Percentiles rank a stretch among this genome's conserved stretches.
Conservation (phyloP, 2,113 vertebrate species). For the Bostrychus sinensis region DNA sequence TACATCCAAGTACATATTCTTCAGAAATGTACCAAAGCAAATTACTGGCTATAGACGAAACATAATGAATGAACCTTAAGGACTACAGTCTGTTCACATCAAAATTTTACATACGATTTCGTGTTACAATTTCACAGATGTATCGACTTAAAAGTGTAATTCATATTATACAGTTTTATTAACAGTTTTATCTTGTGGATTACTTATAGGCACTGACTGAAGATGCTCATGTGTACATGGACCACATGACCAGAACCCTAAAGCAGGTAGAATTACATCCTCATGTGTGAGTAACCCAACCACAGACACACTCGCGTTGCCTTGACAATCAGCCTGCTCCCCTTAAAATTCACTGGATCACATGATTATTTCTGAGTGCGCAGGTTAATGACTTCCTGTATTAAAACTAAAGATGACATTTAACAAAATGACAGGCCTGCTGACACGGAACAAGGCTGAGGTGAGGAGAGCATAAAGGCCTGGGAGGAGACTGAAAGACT, state of each 20-base stretch:
- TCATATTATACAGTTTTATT: too few species aligned
- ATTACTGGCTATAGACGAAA: too few species aligned
- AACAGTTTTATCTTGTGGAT: too few species aligned
- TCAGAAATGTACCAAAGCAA: too few species aligned
- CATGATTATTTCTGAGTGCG: slow-evolving; percentile 9
- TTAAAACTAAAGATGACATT: slow-evolving; percentile 50
- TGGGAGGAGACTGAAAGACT: slow-evolving; percentile 23
- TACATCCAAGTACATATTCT: too few species aligned
- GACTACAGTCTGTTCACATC: too few species aligned
- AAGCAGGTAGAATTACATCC: background rate
- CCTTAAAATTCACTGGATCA: background rate
- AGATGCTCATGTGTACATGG: background rate
- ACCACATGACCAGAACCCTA: too few species aligned
- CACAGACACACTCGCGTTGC: background rate
- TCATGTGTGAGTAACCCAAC: background rate
- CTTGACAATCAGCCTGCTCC: background rate
- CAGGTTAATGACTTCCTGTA: slow-evolving; percentile 32
- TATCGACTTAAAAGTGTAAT: too few species aligned
- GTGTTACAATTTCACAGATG: too few species aligned
- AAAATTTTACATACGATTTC: too few species aligned
- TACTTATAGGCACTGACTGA: background rate
- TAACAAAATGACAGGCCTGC: slow-evolving; percentile 20
- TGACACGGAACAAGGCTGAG: slow-evolving; percentile 32
- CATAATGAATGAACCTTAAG: too few species aligned
- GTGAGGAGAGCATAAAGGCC: slow-evolving; percentile 10